Base-by-base conservation (phyloP, 2,113 vertebrate species). In the Lophochroa leadbeateri region DNA sequence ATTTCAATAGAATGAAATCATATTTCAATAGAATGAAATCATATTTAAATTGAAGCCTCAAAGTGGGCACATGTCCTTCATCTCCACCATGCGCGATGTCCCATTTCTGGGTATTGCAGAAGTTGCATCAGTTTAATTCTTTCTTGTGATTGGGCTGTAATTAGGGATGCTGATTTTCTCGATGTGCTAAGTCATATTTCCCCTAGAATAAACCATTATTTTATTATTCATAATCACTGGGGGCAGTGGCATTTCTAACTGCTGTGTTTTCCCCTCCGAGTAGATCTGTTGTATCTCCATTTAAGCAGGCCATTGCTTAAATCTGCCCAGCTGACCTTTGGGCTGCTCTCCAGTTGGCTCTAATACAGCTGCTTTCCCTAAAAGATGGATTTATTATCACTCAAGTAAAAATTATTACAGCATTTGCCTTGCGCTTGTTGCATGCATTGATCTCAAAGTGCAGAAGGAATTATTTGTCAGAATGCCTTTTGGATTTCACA, bases 361-460 rank as follows among this genome's bases (percentile, higher is more conserved):
- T 46, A 52, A 70, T 60, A 41, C 71, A 60, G 88, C 64, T 41
- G 31, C 63, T 78, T 95, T 60, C 84, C 75, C 71, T 82, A 58
- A 80, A 82, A 94, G 60, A 82, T 87, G 60, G 82, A 96, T 96
- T 96, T 96, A 94, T 78, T 94, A 86, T 88, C 68, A 55, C 76
- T 94, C 70, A 41, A 78, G 68, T 64, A 49, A 89, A 86, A 96
- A 88, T 86, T 57, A 88, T 86, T 85, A 57, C 39, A 61, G 28
- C 49, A 9, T 94, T 95, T 84, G 14, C 75, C 46, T 92, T 69
- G 4, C 7, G 46, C 69, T 90, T 47, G 70, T 86, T 67, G 68
- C 41, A 20, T 33, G 71, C 55, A 28, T 80, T 21, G 31, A 58
- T 91, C 92, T 63, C 58, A 61, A 91, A 86, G 85, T 5, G 46